A percentile compares a stretch with the other conserved stretches of the same genome.
phyloP scores from a whole-genome alignment of 1,140 invertebrate species.

The Conopomorpha cramerella region DNA sequence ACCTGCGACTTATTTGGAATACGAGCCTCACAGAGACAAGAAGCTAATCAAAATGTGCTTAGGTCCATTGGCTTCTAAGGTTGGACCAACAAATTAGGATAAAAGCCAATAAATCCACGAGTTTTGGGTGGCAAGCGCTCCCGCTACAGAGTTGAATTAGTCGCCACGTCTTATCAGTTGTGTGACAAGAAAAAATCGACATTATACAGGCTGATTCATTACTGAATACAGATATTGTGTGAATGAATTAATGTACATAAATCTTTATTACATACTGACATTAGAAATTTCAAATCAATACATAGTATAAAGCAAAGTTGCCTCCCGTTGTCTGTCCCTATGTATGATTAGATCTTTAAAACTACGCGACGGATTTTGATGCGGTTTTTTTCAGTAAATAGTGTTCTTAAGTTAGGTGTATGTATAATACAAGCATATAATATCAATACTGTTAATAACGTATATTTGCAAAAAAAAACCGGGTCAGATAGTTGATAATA shows the following conservation, averaged over 20 bases:
- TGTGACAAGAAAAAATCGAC: constrained; percentile 37
- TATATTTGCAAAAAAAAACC: too few species aligned
- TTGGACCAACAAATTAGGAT: constrained; percentile 48
- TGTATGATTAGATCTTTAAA: too few species aligned
- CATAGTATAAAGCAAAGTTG: background rate
- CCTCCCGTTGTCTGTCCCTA: background rate
- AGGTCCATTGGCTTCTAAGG: background rate
- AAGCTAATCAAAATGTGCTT: background rate
- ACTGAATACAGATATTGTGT: background rate
- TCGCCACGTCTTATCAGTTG: constrained; percentile 43
- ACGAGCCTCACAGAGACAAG: too few species aligned
- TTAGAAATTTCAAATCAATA: background rate
- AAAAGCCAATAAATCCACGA: constrained; percentile 54
- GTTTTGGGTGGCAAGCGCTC: constrained; percentile 44
- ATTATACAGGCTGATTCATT: constrained; percentile 32
- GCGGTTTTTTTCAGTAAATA: too few species aligned
- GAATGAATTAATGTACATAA: background rate
- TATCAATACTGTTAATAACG: too few species aligned
- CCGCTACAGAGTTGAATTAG: constrained; percentile 42
- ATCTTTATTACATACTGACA: background rate
- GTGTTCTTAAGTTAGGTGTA: too few species aligned
- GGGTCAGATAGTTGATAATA: too few species aligned
- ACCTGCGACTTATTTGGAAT: too few species aligned
- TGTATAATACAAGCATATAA: too few species aligned
- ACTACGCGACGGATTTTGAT: too few species aligned